Base-by-base conservation (phyloP, 2,113 vertebrate genomes). In the Gallinago paraguaiae region DNA sequence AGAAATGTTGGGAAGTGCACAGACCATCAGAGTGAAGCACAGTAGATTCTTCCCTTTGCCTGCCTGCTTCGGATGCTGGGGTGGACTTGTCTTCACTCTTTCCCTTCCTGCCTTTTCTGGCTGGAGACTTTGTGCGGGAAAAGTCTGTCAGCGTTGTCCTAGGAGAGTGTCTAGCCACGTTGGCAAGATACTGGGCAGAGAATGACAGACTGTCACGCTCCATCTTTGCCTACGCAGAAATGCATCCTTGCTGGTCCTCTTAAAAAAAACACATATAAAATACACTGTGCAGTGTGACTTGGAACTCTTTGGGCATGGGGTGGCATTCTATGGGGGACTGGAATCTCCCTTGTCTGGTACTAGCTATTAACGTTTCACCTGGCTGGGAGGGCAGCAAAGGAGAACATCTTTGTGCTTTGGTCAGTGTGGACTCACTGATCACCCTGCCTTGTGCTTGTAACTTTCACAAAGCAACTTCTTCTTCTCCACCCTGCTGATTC, bases 1-100 rank as follows among this genome's bases (percentile, higher is more conserved):
- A 91, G 91, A 95, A 96, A 69, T 82, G 41, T 93, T 96, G 86
- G 86, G 88, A 95, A 91, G 77, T 77, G 83, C 70, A 82, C 2
- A 2, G 70, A 53, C 86, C 78, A 59, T 92, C 56, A 92, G 61
- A 69, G 77, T 75, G 59, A 84, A 87, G 37, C 63, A 9, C 19
- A 82, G 37, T 43, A 61, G 81, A 76, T 78, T 93, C 83, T 92
- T 95, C 59, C 77, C 74, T 79, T 94, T 82, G 56, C 82, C 61
- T 88, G 41, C 31, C 23, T 0, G 0, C 65, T 92, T 87, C 4
- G 2, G 81, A 33, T 92, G 67, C 57, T 76, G 54, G 22, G 46
- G 14, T 93, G 70, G 70, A 82, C 41, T 84, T 83, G 37, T 51
- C 84, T 93, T 92, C 77, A 28, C 53, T 84, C 53, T 91, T 94